Evolutionary conservation across 2,888 invertebrate genomes (phyloP), one percentile per base, ranked within the genome.

Genomic region (Acanthacorydalis orientalis): DNA sequence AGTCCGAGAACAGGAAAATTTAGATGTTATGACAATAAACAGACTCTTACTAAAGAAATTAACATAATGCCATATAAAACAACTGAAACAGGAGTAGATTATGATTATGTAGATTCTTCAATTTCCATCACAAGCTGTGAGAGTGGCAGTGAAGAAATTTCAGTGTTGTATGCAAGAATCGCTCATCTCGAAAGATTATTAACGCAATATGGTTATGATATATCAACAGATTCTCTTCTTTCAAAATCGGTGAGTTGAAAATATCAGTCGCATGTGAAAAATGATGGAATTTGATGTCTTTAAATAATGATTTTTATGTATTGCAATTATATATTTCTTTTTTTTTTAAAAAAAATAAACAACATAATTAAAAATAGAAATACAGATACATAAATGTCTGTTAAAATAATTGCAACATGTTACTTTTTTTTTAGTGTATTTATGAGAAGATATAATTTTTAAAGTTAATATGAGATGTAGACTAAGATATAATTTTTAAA

Each of bases 1-100:
- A 76, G 74, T 60, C 77, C 77, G 4, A 64, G 75, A 2, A 57
- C 75, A 50, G 75, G 75, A 16, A 78, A 78, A 62, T 66, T 76
- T 40, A 67, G 77, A 43, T 64, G 65, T 38, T 62, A 59, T n/a
- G 51, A 65, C 60, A 23, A 6, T 6, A 49, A 54, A 10, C 54
- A 53, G 35, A 58, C 62, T 31, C 64, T 50, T 60, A 69, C 57
- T 55, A 62, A 31, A 60, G 62, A 55, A 58, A 69, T 14, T 63
- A 67, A 51, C 63, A 65, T 70, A 52, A 53, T 61, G 23, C 61
- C 60, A 4, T 59, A 62, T 41, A 56, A 59, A 4, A 61, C 63
- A 3, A 65, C 62, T 52, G 64, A 66, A 50, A 66, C 63, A 50
- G 67, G 67, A 11, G 62, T 68, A 50, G 67, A 67, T 54, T 54